Evolutionary conservation across 2,888 invertebrate species (phyloP).

Genomic region (Lasiommata megera): DNA sequence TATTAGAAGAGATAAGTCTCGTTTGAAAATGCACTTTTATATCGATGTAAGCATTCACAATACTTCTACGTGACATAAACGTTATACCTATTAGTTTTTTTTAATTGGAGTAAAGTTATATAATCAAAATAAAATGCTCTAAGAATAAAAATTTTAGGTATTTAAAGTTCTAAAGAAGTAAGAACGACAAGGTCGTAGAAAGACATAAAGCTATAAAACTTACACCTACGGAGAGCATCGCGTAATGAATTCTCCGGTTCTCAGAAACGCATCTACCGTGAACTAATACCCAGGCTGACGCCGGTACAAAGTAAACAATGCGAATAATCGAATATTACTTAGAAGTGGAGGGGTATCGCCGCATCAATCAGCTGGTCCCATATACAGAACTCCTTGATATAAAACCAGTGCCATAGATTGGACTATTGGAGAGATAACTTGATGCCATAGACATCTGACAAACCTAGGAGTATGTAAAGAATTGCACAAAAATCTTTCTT

Average conservation of each 20-base stretch:
- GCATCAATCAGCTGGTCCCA: slow-evolving; percentile 51
- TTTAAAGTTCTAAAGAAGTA: no score
- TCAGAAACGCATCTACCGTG: slow-evolving; percentile 12
- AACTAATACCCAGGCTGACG: slow-evolving; percentile 3
- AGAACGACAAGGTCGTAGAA: no score
- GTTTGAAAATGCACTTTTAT: no score
- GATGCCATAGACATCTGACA: background rate
- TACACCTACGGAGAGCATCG: background rate
- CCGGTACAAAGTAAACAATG: slow-evolving; percentile 40
- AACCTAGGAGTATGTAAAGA: background rate
- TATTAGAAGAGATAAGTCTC: no score
- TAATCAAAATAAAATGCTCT: no score
- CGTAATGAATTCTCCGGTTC: background rate
- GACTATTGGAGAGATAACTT: slow-evolving; percentile 7
- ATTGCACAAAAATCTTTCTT: background rate
- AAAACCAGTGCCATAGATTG: slow-evolving; percentile 23
- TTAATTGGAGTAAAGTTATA: no score
- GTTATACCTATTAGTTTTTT: no score
- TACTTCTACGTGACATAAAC: no score
- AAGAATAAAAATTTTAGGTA: no score
- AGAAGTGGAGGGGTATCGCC: slow-evolving; percentile 44
- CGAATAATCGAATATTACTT: slow-evolving; percentile 35
- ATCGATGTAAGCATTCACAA: no score
- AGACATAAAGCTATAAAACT: background rate
- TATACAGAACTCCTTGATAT: slow-evolving; percentile 42